Evolutionary conservation across 30 jellyfish, hydroid and myxozoan species (phyloP).

Genomic region (Turritopsis dohrnii): DNA sequence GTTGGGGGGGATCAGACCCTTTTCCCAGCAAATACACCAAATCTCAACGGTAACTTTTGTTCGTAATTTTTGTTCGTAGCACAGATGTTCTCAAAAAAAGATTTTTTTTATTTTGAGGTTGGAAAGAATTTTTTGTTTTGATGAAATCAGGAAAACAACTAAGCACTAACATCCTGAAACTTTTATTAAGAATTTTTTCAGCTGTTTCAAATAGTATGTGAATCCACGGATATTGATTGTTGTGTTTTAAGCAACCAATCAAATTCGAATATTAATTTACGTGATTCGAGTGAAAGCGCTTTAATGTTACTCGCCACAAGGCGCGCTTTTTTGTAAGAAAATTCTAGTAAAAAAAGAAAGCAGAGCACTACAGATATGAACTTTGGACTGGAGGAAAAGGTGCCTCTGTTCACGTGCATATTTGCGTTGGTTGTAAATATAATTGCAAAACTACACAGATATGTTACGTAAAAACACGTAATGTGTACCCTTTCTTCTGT

Average conservation of each 20-base stretch:
- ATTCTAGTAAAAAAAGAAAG: neutral
- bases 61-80: neutral
- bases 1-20: slow-evolving; percentile 7
- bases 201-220: neutral
- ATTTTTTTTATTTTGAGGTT: neutral
- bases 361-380: too few relatives aligned
- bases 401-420: too few relatives aligned
- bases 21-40: neutral
- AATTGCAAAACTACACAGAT: too few relatives aligned
- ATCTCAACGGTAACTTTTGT: too few relatives aligned
- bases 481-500: too few relatives aligned
- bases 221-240: neutral
- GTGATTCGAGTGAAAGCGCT: neutral
- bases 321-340: neutral
- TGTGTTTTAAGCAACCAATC: neutral
- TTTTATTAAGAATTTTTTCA: too few relatives aligned
- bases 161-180: neutral
- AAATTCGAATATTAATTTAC: neutral
- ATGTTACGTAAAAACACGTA: too few relatives aligned
- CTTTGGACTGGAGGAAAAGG: too few relatives aligned
- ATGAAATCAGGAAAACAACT: slow-evolving; percentile 21
- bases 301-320: neutral
- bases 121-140: slow-evolving; percentile 23
- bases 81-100: slow-evolving; percentile 17
- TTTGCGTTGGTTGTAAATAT: too few relatives aligned